phyloP scores from a whole-genome alignment of 1,140 invertebrate species.

The Bombus difficillimus region DNA sequence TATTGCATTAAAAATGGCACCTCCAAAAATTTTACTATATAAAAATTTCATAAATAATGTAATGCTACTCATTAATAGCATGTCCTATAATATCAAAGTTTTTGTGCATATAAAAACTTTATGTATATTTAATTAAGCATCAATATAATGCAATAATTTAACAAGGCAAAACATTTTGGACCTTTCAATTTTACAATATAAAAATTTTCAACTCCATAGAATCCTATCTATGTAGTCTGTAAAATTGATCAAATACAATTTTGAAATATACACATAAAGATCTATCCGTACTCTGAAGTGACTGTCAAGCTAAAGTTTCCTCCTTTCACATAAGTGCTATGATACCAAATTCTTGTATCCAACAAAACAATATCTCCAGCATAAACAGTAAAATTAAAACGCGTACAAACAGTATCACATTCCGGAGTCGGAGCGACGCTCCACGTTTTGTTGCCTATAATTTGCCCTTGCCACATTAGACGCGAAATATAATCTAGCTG shows the following conservation, averaged over 20 bases:
- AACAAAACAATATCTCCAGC: constrained; percentile 93
- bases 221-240: constrained; percentile 31
- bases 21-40: neutral
- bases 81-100: constrained; percentile 23
- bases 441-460: constrained; percentile 94
- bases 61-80: constrained; percentile 44
- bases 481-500: constrained; percentile 95
- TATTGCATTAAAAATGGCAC: constrained; percentile 22
- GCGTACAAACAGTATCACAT: constrained; percentile 90
- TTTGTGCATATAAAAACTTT: constrained; percentile 9
- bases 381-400: constrained; percentile 90
- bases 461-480: constrained; percentile 97
- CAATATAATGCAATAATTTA: constrained; percentile 12
- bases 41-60: constrained; percentile 15
- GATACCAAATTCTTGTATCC: constrained; percentile 97
- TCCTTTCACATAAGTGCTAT: constrained; percentile 92
- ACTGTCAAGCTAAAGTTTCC: constrained; percentile 94
- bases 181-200: neutral
- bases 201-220: neutral
- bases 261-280: constrained; percentile 20
- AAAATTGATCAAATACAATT: constrained; percentile 15
- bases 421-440: constrained; percentile 93
- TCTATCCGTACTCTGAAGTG: constrained; percentile 92
- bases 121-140: constrained; percentile 1
- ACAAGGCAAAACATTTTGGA: neutral